Percentiles rank a stretch among this genome's conserved stretches.
phyloP scores from a whole-genome alignment of 2,888 invertebrate genomes.

The Hirtodrosophila alboralis region DNA sequence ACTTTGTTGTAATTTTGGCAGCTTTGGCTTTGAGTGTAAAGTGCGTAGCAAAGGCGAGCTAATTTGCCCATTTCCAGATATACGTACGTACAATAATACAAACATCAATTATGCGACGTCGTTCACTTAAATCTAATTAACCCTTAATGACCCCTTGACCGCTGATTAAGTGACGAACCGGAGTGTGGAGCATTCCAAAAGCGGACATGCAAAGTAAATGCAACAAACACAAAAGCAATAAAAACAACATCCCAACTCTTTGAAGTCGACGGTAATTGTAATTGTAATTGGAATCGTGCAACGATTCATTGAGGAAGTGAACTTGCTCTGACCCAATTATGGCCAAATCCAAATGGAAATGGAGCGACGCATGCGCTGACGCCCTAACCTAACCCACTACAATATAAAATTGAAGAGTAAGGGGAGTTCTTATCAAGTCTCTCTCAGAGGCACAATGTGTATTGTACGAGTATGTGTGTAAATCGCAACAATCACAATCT shows the following conservation, averaged over 20 bases:
- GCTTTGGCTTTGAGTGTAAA: constrained; percentile 20
- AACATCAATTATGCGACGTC: constrained; percentile 69
- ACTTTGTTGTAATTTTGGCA: constrained; percentile 21
- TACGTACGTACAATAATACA: constrained; percentile 41
- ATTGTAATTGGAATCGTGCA: constrained; percentile 50
- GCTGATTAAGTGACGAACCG: constrained; percentile 64
- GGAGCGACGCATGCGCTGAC: constrained; percentile 52
- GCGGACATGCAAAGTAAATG: constrained; percentile 74
- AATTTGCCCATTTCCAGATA: constrained; percentile 63
- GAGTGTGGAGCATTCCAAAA: constrained; percentile 1
- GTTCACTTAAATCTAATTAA: constrained; percentile 82
- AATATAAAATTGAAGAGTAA: background rate
- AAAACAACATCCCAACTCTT: constrained; percentile 24
- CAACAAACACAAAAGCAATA: constrained; percentile 25
- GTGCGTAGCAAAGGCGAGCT: constrained; percentile 38
- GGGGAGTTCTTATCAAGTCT: constrained; percentile 24
- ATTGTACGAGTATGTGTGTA: too few species aligned
- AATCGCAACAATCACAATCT: constrained; percentile 53
- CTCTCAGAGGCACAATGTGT: too few species aligned
- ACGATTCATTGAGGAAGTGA: constrained; percentile 64
- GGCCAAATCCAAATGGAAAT: constrained; percentile 10
- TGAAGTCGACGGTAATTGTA: constrained; percentile 48
- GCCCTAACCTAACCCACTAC: constrained; percentile 76
- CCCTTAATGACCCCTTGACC: constrained; percentile 79
- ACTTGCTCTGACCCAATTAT: constrained; percentile 73